A percentile compares a stretch with the other conserved stretches of the same genome.
Conservation (phyloP, 2,113 vertebrate genomes). For the Tinamus guttatus region DNA sequence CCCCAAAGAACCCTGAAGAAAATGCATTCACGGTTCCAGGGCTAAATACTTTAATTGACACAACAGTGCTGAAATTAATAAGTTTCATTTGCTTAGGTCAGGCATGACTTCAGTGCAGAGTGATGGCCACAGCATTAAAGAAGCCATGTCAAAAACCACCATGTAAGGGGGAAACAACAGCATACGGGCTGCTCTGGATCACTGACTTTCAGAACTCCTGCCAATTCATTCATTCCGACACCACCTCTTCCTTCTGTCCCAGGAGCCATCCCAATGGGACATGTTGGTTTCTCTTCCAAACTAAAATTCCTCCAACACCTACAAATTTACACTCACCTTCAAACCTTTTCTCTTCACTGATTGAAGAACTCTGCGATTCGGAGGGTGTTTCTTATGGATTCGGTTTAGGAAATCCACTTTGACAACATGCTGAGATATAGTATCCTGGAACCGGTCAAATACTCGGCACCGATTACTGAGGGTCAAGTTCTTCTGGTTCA, state of each 20-base stretch:
- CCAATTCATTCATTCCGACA: not conserved
- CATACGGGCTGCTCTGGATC: not conserved
- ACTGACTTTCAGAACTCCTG: not conserved
- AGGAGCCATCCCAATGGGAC: not conserved
- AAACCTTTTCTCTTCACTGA: conserved; percentile 88
- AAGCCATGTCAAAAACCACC: not conserved
- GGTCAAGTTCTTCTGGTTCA: conserved; percentile 95
- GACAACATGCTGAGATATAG: conserved; percentile 95
- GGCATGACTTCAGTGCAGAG: not conserved
- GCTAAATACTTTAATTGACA: not conserved
- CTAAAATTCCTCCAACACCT: fast-evolving
- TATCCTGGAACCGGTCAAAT: conserved; percentile 97
- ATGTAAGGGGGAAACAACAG: not conserved
- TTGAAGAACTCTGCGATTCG: conserved; percentile 84
- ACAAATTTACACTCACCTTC: conserved; percentile 81
- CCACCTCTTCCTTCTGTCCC: not conserved
- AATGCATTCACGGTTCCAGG: not conserved
- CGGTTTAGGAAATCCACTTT: conserved; percentile 95
- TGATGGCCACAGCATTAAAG: not conserved
- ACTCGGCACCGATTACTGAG: conserved; percentile 96
- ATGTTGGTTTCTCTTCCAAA: not conserved
- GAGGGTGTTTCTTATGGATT: conserved; percentile 92
- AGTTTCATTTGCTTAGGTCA: conserved; percentile 32
- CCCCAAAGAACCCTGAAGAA: conserved; percentile 26
- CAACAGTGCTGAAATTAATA: conserved; percentile 28